Percentiles rank a stretch among this genome's conserved stretches.
Evolutionary conservation across 2,113 vertebrate species (phyloP).

Genomic region (Fulica atra): DNA sequence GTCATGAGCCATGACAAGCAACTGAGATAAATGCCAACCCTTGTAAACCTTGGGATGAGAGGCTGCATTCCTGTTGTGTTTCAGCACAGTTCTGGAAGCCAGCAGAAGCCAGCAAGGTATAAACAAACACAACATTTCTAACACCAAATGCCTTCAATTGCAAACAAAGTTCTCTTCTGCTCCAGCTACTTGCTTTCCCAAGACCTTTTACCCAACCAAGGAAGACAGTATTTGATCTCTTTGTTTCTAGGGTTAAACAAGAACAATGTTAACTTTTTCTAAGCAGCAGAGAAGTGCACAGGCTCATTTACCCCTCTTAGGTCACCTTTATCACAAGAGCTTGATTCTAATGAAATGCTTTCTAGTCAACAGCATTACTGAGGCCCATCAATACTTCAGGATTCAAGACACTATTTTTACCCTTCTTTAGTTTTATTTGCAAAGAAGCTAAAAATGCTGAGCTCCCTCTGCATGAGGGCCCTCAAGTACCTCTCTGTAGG

Average conservation of each 20-base stretch:
- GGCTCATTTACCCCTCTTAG: background rate
- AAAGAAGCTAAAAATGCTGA: background rate
- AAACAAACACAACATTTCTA: background rate
- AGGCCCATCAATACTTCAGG: background rate
- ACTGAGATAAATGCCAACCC: conserved; percentile 24
- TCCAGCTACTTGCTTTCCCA: background rate
- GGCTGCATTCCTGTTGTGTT: background rate
- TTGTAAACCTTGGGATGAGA: background rate
- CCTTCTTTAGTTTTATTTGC: background rate
- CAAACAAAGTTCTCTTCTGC: background rate
- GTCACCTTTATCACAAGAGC: background rate
- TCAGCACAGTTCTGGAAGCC: background rate
- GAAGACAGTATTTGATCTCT: background rate
- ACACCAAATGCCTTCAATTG: background rate
- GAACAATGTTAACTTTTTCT: conserved; percentile 7
- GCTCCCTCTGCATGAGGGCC: background rate
- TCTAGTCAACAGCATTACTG: background rate
- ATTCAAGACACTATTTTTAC: background rate
- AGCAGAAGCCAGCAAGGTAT: background rate
- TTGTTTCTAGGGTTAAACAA: conserved; percentile 27
- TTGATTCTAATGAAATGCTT: conserved; percentile 29
- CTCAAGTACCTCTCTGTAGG: background rate
- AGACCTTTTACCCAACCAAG: background rate
- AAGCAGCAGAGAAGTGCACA: background rate
- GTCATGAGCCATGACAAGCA: conserved; percentile 7